phyloP scores from a whole-genome alignment of 2,888 invertebrate genomes.

The Papilio elwesi region DNA sequence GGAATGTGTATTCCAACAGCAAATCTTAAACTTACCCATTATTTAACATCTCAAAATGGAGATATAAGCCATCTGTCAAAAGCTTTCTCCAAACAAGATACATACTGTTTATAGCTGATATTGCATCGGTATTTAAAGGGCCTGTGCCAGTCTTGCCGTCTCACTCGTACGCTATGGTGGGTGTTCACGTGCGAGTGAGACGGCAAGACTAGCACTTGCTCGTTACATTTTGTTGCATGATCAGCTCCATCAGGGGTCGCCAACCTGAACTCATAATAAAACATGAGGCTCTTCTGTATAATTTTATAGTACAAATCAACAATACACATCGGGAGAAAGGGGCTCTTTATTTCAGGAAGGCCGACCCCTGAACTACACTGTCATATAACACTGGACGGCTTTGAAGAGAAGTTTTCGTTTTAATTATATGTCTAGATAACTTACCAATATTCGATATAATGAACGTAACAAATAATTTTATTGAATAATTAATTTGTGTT shows the following conservation, averaged over 20 bases:
- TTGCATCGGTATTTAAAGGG: not conserved
- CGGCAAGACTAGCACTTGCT: not conserved
- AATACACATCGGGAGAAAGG: constrained; percentile 1
- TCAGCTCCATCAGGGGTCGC: not conserved
- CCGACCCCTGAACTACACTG: constrained; percentile 19
- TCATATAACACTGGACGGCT: constrained; percentile 50
- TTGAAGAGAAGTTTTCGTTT: constrained; percentile 46
- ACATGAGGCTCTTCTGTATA: no score
- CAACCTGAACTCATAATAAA: not conserved
- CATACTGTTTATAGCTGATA: not conserved
- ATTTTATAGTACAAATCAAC: no score
- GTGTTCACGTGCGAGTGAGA: constrained; percentile 5
- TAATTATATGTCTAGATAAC: constrained; percentile 35
- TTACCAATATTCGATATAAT: constrained; percentile 2
- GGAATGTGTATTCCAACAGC: constrained; percentile 38
- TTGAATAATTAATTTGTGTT: constrained; percentile 41
- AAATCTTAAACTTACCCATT: constrained; percentile 11
- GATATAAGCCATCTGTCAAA: constrained; percentile 42
- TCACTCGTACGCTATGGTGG: constrained; percentile 2
- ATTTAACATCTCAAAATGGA: not conserved
- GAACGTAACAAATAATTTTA: constrained; percentile 39
- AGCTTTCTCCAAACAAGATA: constrained; percentile 19
- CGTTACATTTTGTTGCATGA: not conserved
- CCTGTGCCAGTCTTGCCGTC: not conserved
- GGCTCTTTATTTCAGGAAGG: constrained; percentile 41